These are phyloP conservation scores for Actinernus sp. DNA, from an alignment of 92 coral and sea anemone species.

Conservation along the genomic window DNA sequence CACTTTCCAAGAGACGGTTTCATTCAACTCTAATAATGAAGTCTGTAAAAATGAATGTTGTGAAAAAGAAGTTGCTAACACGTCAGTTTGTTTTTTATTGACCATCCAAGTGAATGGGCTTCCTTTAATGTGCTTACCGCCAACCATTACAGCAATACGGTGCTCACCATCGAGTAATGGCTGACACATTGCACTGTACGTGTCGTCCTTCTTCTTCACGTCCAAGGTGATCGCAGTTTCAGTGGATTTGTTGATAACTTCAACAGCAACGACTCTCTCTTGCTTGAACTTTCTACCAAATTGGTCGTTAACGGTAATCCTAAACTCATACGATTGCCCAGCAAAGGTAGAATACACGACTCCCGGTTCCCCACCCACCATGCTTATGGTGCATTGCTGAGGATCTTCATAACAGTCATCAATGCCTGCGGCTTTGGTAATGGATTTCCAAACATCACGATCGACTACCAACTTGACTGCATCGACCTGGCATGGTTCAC, in stretches of 20 bases:
- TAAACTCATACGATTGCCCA: conserved; percentile 22
- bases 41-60: too few relatives aligned
- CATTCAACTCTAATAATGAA: too few relatives aligned
- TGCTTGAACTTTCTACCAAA: not conserved
- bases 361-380: conserved; percentile 48
- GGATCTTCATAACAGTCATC: too few relatives aligned
- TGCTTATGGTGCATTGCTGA: too few relatives aligned
- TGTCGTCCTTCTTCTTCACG: conserved; percentile 28
- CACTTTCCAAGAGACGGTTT: too few relatives aligned
- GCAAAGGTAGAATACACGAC: conserved; percentile 38
- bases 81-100: conserved; percentile 24
- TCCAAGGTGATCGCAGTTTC: conserved; percentile 19
- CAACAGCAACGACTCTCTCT: conserved; percentile 2
- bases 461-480: not conserved
- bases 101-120: conserved; percentile 60
- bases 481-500: not conserved
- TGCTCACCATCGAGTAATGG: conserved; percentile 18
- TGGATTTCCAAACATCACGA: too few relatives aligned
- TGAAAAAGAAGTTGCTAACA: too few relatives aligned
- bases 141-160: conserved; percentile 25
- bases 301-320: conserved; percentile 15
- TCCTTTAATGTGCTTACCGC: conserved; percentile 22
- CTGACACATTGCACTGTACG: conserved; percentile 17
- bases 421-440: too few relatives aligned
- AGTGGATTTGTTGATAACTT: too few relatives aligned